Percentiles rank a stretch among this genome's conserved stretches.
Evolutionary conservation across 2,888 invertebrate species (phyloP).

Genomic region (Drosophila greeni): DNA sequence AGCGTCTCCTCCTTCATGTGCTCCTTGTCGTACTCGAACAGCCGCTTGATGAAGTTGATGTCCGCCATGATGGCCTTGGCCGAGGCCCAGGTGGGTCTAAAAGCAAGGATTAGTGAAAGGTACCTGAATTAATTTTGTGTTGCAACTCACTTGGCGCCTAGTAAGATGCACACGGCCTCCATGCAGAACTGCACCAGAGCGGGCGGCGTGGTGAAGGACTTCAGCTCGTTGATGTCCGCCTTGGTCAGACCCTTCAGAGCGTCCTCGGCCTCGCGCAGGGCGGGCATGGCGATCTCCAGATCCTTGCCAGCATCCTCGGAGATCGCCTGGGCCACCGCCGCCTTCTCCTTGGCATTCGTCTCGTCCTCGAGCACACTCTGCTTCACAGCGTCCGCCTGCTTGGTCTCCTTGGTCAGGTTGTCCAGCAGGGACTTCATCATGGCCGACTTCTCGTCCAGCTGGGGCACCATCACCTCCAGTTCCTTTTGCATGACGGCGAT

Average conservation of each 20-base stretch:
- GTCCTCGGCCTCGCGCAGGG: constrained; percentile 89
- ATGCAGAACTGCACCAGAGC: constrained; percentile 91
- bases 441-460: constrained; percentile 87
- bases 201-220: constrained; percentile 93
- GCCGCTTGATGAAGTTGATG: constrained; percentile 88
- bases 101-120: constrained; percentile 28
- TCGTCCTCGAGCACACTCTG: constrained; percentile 90
- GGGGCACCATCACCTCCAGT: constrained; percentile 88
- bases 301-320: constrained; percentile 94
- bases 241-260: constrained; percentile 92
- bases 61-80: constrained; percentile 91
- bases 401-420: constrained; percentile 88
- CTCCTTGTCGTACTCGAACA: constrained; percentile 92
- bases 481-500: constrained; percentile 92
- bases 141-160: constrained; percentile 86
- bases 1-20: constrained; percentile 87
- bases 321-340: constrained; percentile 88
- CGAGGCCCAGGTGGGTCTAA: constrained; percentile 90
- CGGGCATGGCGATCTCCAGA: constrained; percentile 91
- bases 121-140: accelerated
- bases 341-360: constrained; percentile 90
- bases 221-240: constrained; percentile 92
- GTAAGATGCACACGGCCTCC: constrained; percentile 92
- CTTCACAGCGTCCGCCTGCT: constrained; percentile 89
- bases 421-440: constrained; percentile 88